phyloP scores from a whole-genome alignment of 1,140 invertebrate species.

The Riptortus pedestris region DNA sequence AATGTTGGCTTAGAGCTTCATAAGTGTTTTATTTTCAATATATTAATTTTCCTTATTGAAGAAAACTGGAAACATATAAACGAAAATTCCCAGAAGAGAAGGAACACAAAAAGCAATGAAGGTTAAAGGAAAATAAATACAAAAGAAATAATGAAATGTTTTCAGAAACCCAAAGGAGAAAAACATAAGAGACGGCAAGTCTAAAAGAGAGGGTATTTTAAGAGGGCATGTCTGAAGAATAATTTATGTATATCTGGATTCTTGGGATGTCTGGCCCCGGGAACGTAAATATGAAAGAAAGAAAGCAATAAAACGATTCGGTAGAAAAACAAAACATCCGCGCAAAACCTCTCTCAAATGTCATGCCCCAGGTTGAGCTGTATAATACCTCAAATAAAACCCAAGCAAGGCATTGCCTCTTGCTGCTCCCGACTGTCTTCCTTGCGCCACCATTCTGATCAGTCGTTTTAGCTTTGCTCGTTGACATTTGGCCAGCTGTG shows the following conservation, averaged over 20 bases:
- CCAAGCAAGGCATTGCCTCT: too few relatives aligned
- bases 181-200: not conserved
- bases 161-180: not conserved
- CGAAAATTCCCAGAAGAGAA: too few relatives aligned
- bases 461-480: too few relatives aligned
- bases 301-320: slow-evolving; percentile 4
- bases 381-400: not conserved
- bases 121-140: not conserved
- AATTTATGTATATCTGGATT: slow-evolving; percentile 14
- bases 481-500: too few relatives aligned
- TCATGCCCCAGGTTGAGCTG: not conserved
- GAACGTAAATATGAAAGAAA: slow-evolving; percentile 16
- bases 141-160: not conserved
- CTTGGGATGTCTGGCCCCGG: not conserved
- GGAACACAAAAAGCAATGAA: too few relatives aligned
- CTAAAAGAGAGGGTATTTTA: slow-evolving; percentile 1
- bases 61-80: too few relatives aligned
- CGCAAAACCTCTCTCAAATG: not conserved
- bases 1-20: too few relatives aligned
- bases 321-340: not conserved
- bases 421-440: too few relatives aligned
- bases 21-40: too few relatives aligned
- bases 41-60: too few relatives aligned
- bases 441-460: too few relatives aligned
- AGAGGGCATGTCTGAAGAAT: slow-evolving; percentile 9